phyloP scores from a whole-genome alignment of 2,113 vertebrate genomes.

The Nannobrachium achirus region DNA sequence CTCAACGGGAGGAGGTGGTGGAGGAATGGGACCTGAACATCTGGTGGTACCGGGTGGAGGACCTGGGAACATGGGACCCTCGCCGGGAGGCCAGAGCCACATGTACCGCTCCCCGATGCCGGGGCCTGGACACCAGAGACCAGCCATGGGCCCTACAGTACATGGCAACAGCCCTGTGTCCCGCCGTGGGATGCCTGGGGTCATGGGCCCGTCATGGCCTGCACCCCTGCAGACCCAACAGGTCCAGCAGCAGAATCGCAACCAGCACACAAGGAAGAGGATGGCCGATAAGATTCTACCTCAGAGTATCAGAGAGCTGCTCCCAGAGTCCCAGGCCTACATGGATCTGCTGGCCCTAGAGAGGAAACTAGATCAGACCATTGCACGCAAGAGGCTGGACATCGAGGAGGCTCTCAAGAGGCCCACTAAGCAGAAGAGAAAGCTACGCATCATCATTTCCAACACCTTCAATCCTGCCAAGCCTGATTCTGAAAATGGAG shows the following conservation, averaged over 20 bases:
- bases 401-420: conserved; percentile 98
- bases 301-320: conserved; percentile 97
- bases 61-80: too few species aligned
- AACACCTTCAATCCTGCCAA: conserved; percentile 99
- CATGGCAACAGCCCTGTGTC: conserved; percentile 91
- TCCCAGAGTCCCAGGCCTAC: conserved; percentile 98
- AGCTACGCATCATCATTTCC: conserved; percentile 98
- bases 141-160: conserved; percentile 94
- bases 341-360: conserved; percentile 98
- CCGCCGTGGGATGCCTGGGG: conserved; percentile 89
- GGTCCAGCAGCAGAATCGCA: conserved; percentile 96
- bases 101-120: too few species aligned
- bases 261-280: conserved; percentile 99
- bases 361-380: conserved; percentile 97
- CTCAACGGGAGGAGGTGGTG: too few species aligned
- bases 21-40: too few species aligned
- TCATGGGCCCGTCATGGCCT: conserved; percentile 94
- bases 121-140: too few species aligned
- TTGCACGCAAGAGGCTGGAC: conserved; percentile 97
- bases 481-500: conserved; percentile 95
- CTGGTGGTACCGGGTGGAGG: too few species aligned
- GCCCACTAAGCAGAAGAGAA: conserved; percentile 99
- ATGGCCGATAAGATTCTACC: conserved; percentile 99
- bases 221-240: conserved; percentile 96
- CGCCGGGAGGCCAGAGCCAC: too few species aligned